Conservation (phyloP, 2,797 vertebrate species). For the Squalus acanthias region DNA sequence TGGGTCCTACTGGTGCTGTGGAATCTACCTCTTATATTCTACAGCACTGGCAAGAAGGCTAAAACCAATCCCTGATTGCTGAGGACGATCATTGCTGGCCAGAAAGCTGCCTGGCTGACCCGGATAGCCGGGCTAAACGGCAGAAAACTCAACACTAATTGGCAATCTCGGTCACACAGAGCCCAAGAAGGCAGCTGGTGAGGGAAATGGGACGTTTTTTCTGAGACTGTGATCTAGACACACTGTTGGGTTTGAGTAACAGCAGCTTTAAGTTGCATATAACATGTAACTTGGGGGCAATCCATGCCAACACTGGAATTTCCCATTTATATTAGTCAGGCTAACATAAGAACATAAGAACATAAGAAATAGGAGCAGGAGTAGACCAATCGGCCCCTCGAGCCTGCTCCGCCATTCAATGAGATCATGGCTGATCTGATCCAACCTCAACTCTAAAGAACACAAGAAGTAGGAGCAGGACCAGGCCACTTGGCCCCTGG, state of each 20-base stretch:
- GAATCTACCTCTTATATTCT: not conserved
- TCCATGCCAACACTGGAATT: not conserved
- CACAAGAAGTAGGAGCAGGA: too few relatives aligned
- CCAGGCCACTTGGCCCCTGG: too few relatives aligned
- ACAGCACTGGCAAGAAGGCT: not conserved
- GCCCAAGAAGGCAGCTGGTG: not conserved
- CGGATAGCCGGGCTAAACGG: not conserved
- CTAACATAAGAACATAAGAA: not conserved
- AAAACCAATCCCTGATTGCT: not conserved
- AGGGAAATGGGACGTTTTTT: not conserved
- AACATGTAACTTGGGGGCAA: not conserved
- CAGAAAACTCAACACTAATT: not conserved
- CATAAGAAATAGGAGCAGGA: too few relatives aligned
- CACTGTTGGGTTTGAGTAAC: not conserved
- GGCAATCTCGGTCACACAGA: not conserved
- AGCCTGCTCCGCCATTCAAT: too few relatives aligned
- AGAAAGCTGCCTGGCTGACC: not conserved
- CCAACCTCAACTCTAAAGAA: too few relatives aligned
- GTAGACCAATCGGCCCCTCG: too few relatives aligned
- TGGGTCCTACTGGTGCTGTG: not conserved
- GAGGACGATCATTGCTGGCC: not conserved
- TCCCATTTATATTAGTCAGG: not conserved
- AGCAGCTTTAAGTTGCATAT: not conserved
- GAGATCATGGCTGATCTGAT: too few relatives aligned
- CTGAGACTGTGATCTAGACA: not conserved